phyloP scores from a whole-genome alignment of 2,888 invertebrate species.

The Eupithecia pulchellata region DNA sequence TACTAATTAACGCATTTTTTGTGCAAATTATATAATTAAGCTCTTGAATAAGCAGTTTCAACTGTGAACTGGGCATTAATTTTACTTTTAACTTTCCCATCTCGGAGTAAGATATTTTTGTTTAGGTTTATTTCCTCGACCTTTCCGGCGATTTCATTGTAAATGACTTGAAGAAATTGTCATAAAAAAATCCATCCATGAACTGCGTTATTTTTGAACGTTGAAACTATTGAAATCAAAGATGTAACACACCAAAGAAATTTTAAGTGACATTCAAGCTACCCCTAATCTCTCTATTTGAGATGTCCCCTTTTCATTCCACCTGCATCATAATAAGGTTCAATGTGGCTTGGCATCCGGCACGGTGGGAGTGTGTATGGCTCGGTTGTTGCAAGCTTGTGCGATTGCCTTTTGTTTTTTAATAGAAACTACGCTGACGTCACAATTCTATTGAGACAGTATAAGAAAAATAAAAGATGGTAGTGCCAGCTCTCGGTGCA shows the following conservation, averaged over 20 bases:
- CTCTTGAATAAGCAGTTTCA: conserved; percentile 56
- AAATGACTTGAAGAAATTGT: background rate
- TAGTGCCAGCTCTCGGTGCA: background rate
- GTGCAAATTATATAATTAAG: conserved; percentile 55
- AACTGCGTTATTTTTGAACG: background rate
- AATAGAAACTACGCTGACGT: background rate
- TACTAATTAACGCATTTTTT: conserved; percentile 56
- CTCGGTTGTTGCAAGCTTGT: background rate
- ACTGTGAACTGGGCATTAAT: conserved; percentile 43
- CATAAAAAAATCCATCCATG: background rate
- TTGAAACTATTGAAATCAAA: background rate
- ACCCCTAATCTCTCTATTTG: conserved; percentile 35
- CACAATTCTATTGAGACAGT: background rate
- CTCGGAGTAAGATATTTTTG: conserved; percentile 30
- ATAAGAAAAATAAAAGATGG: background rate
- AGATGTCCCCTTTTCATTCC: conserved; percentile 11
- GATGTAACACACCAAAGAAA: conserved; percentile 24
- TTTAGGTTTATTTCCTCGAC: conserved; percentile 15
- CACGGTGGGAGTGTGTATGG: conserved; percentile 26
- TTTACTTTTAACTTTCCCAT: conserved; percentile 37
- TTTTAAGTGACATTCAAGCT: conserved; percentile 37
- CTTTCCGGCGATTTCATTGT: conserved; percentile 4
- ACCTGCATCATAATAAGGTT: conserved; percentile 20
- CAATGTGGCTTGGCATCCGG: conserved; percentile 8
- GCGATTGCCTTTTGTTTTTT: background rate